Evolutionary conservation across 2,888 invertebrate genomes (phyloP).

Genomic region (Heliconius hortense): DNA sequence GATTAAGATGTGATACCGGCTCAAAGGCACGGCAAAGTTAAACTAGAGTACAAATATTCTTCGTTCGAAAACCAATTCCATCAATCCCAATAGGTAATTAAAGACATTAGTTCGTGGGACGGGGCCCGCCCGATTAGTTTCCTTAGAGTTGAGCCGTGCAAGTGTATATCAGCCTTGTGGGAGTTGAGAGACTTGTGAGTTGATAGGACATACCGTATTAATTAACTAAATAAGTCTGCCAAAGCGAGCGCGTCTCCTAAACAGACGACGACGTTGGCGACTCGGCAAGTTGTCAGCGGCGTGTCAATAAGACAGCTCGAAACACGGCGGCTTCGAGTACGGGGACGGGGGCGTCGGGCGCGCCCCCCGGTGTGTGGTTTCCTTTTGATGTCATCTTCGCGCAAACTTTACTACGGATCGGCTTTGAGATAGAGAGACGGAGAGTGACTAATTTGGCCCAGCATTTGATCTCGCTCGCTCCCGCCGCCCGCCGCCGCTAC

Average conservation of each 20-base stretch:
- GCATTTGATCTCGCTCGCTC: conserved; percentile 81
- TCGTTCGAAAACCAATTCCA: conserved; percentile 47
- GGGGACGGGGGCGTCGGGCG: conserved; percentile 64
- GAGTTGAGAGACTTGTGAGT: conserved; percentile 74
- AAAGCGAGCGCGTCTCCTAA: conserved; percentile 69
- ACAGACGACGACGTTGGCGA: conserved; percentile 71
- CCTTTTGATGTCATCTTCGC: conserved; percentile 83
- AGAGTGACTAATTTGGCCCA: conserved; percentile 83
- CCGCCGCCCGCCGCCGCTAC: conserved; percentile 71
- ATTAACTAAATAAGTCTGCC: conserved; percentile 80
- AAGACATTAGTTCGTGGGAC: conserved; percentile 55
- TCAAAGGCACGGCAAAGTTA: conserved; percentile 22
- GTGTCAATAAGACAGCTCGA: conserved; percentile 80
- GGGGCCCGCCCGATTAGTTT: conserved; percentile 65
- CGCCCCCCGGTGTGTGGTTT: conserved; percentile 82
- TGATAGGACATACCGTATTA: conserved; percentile 81
- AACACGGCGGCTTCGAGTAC: conserved; percentile 78
- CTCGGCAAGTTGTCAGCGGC: conserved; percentile 77
- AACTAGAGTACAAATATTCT: conserved; percentile 33
- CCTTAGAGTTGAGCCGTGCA: conserved; percentile 62
- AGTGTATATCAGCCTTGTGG: conserved; percentile 70
- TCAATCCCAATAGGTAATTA: conserved; percentile 63
- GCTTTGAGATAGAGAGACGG: conserved; percentile 83
- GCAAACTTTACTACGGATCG: conserved; percentile 83
- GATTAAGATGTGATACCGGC: conserved; percentile 20